Percentiles rank a stretch among this genome's conserved stretches.
These are phyloP conservation scores for Tursiops truncatus DNA, from an alignment of 2,113 vertebrate species.

Conservation along the genomic window DNA sequence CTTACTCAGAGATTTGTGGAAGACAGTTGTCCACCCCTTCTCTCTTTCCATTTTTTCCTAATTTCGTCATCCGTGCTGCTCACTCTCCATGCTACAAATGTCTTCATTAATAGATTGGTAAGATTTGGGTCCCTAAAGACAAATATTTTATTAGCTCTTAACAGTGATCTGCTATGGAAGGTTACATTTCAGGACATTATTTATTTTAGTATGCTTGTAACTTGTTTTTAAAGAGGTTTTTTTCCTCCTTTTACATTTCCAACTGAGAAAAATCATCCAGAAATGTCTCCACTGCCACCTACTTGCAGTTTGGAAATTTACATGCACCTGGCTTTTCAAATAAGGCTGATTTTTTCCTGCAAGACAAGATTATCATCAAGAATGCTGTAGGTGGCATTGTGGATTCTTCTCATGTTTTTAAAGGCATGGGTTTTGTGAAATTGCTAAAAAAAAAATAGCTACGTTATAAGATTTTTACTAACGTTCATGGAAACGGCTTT, in stretches of 20 bases:
- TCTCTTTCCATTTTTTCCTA: conserved; percentile 30
- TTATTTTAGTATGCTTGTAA: conserved; percentile 78
- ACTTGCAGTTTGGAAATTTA: conserved; percentile 81
- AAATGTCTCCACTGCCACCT: conserved; percentile 88
- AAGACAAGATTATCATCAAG: conserved; percentile 34
- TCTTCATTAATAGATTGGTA: conserved; percentile 73
- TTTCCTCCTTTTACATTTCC: conserved; percentile 68
- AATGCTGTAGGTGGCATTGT: conserved; percentile 71
- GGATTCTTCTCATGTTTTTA: conserved; percentile 63
- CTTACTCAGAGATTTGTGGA: conserved; percentile 53
- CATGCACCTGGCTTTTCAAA: conserved; percentile 70
- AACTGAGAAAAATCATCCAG: conserved; percentile 79
- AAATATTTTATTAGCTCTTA: conserved; percentile 81
- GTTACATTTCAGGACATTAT: conserved; percentile 77
- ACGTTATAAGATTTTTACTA: conserved; percentile 54
- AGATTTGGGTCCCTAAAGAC: conserved; percentile 74
- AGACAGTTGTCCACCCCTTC: conserved; percentile 48
- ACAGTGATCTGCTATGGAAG: conserved; percentile 78
- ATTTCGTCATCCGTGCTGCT: conserved; percentile 53
- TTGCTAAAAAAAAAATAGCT: conserved; percentile 54
- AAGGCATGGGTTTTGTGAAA: conserved; percentile 57
- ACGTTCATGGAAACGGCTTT: conserved; percentile 46
- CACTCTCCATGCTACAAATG: conserved; percentile 56
- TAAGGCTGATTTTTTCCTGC: conserved; percentile 49
- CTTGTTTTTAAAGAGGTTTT: conserved; percentile 68